Evolutionary conservation across 2,888 invertebrate genomes (phyloP).

Genomic region (Hydraecia micacea): DNA sequence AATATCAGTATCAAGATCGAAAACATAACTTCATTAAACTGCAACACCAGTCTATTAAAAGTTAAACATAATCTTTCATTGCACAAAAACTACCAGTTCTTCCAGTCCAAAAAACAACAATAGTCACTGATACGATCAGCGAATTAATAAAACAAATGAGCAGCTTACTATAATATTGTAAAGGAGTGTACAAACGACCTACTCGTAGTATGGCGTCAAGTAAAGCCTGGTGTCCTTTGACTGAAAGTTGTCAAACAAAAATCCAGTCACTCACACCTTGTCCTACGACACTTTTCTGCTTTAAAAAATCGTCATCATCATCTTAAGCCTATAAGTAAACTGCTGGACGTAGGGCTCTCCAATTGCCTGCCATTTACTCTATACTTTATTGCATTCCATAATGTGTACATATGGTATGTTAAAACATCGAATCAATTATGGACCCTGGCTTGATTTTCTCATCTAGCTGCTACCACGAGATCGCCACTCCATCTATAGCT

Average conservation of each 20-base stretch:
- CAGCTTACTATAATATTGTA: conserved; percentile 46
- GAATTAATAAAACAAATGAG: conserved; percentile 64
- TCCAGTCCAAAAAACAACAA: conserved; percentile 53
- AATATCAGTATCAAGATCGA: conserved; percentile 38
- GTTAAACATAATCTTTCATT: conserved; percentile 21
- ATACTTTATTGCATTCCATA: no score
- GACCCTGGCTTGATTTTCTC: neutral
- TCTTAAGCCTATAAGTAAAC: neutral
- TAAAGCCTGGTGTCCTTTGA: neutral
- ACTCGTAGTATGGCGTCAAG: neutral
- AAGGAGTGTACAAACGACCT: conserved; percentile 19
- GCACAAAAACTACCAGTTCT: conserved; percentile 39
- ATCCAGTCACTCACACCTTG: neutral
- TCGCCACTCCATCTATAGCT: neutral
- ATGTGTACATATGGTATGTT: no score
- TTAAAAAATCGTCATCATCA: neutral
- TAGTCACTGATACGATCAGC: conserved; percentile 57
- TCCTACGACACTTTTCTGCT: neutral
- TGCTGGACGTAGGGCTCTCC: neutral
- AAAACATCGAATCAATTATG: no score
- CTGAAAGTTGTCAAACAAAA: neutral
- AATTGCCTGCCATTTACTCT: neutral
- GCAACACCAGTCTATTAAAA: conserved; percentile 52
- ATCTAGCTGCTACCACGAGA: neutral
- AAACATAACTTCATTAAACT: conserved; percentile 23